Evolutionary conservation across 1,140 invertebrate species (phyloP).

Genomic region (Drosophila melanica): DNA sequence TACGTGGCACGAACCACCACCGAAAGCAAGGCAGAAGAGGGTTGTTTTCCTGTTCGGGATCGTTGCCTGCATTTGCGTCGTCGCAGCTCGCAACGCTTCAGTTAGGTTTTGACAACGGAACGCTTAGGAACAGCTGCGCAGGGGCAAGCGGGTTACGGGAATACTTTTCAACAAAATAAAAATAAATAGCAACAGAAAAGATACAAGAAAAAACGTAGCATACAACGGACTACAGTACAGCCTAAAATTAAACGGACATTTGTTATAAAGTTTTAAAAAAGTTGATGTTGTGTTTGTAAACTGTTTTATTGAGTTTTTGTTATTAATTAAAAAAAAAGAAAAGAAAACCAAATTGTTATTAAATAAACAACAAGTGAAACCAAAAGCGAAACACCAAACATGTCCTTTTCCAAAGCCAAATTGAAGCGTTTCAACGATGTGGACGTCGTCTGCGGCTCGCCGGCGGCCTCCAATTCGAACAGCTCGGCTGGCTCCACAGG

Average conservation of each 20-base stretch:
- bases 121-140: conserved; percentile 64
- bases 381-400: conserved; percentile 29
- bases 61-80: conserved; percentile 48
- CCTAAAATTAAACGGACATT: conserved; percentile 58
- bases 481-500: conserved; percentile 64
- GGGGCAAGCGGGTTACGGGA: conserved; percentile 59
- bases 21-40: conserved; percentile 42
- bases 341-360: conserved; percentile 35
- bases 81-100: conserved; percentile 48
- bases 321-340: conserved; percentile 27
- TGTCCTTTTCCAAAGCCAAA: conserved; percentile 83
- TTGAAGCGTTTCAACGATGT: conserved; percentile 83
- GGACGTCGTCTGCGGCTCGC: conserved; percentile 74
- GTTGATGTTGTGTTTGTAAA: conserved; percentile 65
- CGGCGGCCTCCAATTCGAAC: conserved; percentile 53
- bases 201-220: conserved; percentile 29
- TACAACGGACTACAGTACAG: conserved; percentile 59
- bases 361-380: conserved; percentile 17
- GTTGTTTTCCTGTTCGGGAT: conserved; percentile 48
- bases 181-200: not conserved
- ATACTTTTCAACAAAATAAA: conserved; percentile 23
- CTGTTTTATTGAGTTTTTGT: conserved; percentile 70
- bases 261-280: conserved; percentile 53
- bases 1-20: conserved; percentile 68
- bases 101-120: conserved; percentile 81